phyloP scores from a whole-genome alignment of 1,140 invertebrate genomes.

The Drosophila yakuba region DNA sequence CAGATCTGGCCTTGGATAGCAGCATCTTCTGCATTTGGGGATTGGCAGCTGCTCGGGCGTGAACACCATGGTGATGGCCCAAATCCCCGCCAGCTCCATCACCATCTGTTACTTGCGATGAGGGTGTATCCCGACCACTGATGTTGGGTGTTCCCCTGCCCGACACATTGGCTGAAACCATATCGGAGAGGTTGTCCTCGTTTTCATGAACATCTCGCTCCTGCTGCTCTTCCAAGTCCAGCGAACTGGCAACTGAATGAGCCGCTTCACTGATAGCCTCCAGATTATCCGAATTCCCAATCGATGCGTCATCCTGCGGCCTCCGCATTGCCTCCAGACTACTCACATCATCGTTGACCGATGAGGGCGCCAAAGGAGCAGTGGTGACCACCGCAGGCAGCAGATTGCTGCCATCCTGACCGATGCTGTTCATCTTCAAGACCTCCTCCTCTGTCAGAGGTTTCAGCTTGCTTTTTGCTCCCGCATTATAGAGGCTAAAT shows the following conservation, averaged over 20 bases:
- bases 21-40: slow-evolving; percentile 86
- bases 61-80: slow-evolving; percentile 81
- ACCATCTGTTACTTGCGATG: slow-evolving; percentile 95
- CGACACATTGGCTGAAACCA: slow-evolving; percentile 98
- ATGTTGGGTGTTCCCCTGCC: slow-evolving; percentile 92
- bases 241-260: slow-evolving; percentile 93
- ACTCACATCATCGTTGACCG: slow-evolving; percentile 74
- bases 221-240: slow-evolving; percentile 95
- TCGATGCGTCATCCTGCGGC: slow-evolving; percentile 93
- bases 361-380: slow-evolving; percentile 48
- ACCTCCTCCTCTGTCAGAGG: slow-evolving; percentile 82
- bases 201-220: slow-evolving; percentile 86
- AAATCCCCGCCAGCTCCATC: slow-evolving; percentile 85
- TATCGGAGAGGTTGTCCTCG: slow-evolving; percentile 97
- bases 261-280: slow-evolving; percentile 97
- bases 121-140: slow-evolving; percentile 96
- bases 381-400: slow-evolving; percentile 42
- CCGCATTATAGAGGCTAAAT: slow-evolving; percentile 77
- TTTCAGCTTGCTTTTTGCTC: slow-evolving; percentile 74
- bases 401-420: slow-evolving; percentile 57
- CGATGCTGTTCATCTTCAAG: slow-evolving; percentile 84
- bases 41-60: slow-evolving; percentile 84
- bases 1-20: slow-evolving; percentile 92
- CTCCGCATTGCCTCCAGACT: slow-evolving; percentile 70
- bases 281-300: slow-evolving; percentile 96